Evolutionary conservation across 1,140 invertebrate genomes (phyloP).

Genomic region (Papilio glaucus): DNA sequence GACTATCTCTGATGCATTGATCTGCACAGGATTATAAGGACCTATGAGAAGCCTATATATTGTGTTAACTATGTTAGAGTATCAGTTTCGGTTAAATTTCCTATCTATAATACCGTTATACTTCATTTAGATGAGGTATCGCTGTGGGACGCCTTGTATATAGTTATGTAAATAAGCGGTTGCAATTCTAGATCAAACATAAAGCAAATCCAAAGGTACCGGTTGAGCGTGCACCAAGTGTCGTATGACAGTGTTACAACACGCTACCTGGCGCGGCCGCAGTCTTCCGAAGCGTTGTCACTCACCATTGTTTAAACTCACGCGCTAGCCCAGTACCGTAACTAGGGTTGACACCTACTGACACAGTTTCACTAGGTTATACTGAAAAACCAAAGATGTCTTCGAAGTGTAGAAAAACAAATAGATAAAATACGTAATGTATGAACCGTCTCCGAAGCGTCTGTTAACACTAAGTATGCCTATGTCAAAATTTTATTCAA

Average conservation of each 20-base stretch:
- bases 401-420: no score
- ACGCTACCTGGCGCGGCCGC: conserved; percentile 51
- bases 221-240: conserved; percentile 9
- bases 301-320: conserved; percentile 54
- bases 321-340: conserved; percentile 48
- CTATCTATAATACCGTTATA: no score
- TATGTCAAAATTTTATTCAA: no score
- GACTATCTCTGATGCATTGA: neutral
- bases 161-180: conserved; percentile 7
- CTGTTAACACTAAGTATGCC: no score
- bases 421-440: no score
- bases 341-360: conserved; percentile 25
- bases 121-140: no score
- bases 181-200: conserved; percentile 4
- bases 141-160: no score
- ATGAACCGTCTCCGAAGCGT: no score
- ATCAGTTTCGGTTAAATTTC: no score
- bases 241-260: conserved; percentile 57
- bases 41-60: no score
- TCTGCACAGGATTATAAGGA: neutral
- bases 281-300: conserved; percentile 52
- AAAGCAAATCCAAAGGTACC: conserved; percentile 6
- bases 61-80: no score
- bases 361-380: neutral
- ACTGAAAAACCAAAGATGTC: no score